Evolutionary conservation across 2,797 vertebrate genomes (phyloP), one percentile per base, ranked within the genome.

Genomic region (Pogoniulus pusillus): DNA sequence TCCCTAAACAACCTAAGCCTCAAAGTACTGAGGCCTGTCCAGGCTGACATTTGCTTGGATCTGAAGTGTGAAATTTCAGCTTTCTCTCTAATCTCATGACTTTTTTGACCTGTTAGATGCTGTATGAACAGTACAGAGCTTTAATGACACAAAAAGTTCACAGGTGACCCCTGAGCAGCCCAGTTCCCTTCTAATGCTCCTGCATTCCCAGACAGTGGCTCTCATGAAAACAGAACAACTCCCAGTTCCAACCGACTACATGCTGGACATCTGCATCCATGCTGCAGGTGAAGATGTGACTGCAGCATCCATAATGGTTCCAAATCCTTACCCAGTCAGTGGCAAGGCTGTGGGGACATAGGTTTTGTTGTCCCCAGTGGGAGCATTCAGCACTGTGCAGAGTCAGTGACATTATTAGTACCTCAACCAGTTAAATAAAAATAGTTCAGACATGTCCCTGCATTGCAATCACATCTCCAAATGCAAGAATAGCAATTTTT

Each of bases 401-500:
- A 83, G 53, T 60, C 63, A 76, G 14, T 81, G 87, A 39, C 63
- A 73, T 81, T 94, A 34, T 68, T 76, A 89, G 57, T 93, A 89
- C 76, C 76, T 93, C 76, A 91, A 34, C 53, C 80, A 81, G 76
- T 89, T 85, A 89, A 91, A 70, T 60, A 90, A 73, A 89, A 94
- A 49, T 82, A 75, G 70, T 75, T 87, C 82, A 91, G 71, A 81
- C 49, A 39, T 75, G 30, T 75, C 41, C 55, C 72, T 41, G 39
- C 58, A 64, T 82, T 85, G 82, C 70, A 85, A 78, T 92, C 82
- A 89, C 85, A 81, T 81, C 66, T 93, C 92, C 66, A 87, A 87
- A 79, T 93, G 77, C 91, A 94, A 78, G 93, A 82, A 80, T 34
- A 87, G 91, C 76, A 76, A 7, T 64, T 95, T 90, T 85, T 85